Evolutionary conservation across 1,140 invertebrate genomes (phyloP), one percentile per base, ranked within the genome.

Genomic region (Apis dorsata): DNA sequence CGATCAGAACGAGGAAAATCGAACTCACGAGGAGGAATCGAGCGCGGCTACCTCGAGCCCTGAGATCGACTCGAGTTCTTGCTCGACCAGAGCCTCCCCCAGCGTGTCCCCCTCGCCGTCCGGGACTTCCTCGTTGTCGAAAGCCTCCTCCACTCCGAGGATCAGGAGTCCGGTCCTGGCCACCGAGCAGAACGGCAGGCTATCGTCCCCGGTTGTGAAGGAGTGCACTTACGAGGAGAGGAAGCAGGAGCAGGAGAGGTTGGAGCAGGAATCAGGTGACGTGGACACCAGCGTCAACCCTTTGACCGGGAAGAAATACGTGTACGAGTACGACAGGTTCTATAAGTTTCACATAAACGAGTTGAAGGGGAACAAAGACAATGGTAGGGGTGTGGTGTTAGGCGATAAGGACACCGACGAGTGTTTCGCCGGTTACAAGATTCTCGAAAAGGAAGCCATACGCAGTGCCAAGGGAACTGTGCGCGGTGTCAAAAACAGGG

Each of bases 401-500:
- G 91, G 90, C 21, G 93, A 94, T 34, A 94, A 94, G 71, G 93
- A 94, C 24, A 93, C 93, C 57, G 95, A 96, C 75, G 97, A 97
- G 89, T 96, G 95, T 79, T 98, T 98, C 90, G 97, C 96, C 2
- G 97, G 97, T 9, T 96, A 96, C 86, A 97, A 96, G 93, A 97
- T 97, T 92, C 96, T 96, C 85, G 95, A 97, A 75, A 95, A 94
- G 69, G 95, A 96, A 90, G 97, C 97, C 73, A 98, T 98, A 91
- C 95, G 96, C 86, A 99, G 98, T 94, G 96, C 97, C 82, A 97
- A 97, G 92, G 98, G 98, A 55, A 99, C 98, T 5, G 97, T 99
- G 78, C 95, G 98, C 28, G 98, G 98, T 70, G 98, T 99, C 69
- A 98, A 98, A 94, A 99, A 99, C 94, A 95, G 98, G 88, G 98